Percentiles rank a stretch among this genome's conserved stretches.
Conservation (phyloP, 2,113 vertebrate species). For the Gadus chalcogrammus region DNA sequence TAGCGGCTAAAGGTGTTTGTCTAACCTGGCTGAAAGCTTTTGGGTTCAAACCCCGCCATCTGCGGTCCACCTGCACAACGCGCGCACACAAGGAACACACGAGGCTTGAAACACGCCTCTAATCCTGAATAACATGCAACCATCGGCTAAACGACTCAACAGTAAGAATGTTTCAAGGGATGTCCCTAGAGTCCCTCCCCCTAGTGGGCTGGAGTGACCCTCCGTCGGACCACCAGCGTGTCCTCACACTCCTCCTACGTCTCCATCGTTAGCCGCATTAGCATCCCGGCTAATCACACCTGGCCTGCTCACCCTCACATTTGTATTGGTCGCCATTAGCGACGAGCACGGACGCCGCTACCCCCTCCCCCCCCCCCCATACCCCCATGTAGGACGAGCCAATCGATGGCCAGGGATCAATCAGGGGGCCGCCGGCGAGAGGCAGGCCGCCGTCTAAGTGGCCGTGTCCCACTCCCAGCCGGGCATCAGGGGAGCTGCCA, state of each 20-base stretch:
- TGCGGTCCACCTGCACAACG: too few species aligned
- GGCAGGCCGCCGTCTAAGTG: constrained; percentile 41
- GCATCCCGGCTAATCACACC: constrained; percentile 18
- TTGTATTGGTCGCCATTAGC: constrained; percentile 37
- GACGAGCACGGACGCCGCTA: background rate
- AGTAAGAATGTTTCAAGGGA: too few species aligned
- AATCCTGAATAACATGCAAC: background rate
- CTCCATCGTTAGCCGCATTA: constrained; percentile 1
- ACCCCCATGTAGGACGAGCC: constrained; percentile 18
- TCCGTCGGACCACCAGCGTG: background rate
- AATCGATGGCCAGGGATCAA: constrained; percentile 69
- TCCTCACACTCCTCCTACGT: too few species aligned
- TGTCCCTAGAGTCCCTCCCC: too few species aligned
- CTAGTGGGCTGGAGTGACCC: background rate
- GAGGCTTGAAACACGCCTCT: too few species aligned
- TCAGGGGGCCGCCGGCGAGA: constrained; percentile 40
- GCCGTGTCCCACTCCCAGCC: constrained; percentile 49
- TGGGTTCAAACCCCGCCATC: too few species aligned
- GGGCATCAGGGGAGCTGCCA: constrained; percentile 74
- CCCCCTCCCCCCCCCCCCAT: background rate
- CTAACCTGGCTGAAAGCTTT: too few species aligned
- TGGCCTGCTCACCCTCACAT: background rate
- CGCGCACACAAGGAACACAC: too few species aligned
- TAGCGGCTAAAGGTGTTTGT: too few species aligned
- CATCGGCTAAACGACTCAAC: background rate